Evolutionary conservation across 2,888 invertebrate species (phyloP).

Genomic region (Epirrhoe tristata): DNA sequence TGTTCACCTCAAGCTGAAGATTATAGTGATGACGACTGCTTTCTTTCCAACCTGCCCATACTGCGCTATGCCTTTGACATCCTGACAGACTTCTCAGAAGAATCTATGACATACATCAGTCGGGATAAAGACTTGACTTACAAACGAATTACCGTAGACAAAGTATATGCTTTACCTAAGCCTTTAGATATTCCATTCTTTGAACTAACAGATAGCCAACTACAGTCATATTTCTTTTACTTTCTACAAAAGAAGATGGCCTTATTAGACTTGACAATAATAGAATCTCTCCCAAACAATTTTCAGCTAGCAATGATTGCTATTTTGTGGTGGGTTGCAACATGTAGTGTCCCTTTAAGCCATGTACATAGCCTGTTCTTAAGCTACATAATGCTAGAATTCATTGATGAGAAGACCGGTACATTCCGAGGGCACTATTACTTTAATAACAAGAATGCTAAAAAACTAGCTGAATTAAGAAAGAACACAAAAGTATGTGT

Average conservation of each 20-base stretch:
- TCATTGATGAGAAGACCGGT: conserved; percentile 85
- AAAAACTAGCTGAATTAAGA: conserved; percentile 66
- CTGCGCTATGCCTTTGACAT: conserved; percentile 85
- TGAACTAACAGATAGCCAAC: conserved; percentile 60
- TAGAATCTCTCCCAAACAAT: conserved; percentile 80
- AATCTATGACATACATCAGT: conserved; percentile 68
- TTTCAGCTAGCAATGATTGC: conserved; percentile 86
- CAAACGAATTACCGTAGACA: conserved; percentile 60
- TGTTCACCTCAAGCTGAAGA: conserved; percentile 91
- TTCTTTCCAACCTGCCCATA: conserved; percentile 86
- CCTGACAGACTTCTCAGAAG: conserved; percentile 69
- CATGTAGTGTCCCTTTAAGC: conserved; percentile 69
- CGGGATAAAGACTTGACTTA: conserved; percentile 66
- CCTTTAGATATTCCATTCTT: conserved; percentile 55
- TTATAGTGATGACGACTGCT: conserved; percentile 85
- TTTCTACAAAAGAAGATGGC: conserved; percentile 77
- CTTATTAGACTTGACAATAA: conserved; percentile 57
- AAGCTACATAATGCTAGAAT: conserved; percentile 84
- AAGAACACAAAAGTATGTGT: conserved; percentile 43
- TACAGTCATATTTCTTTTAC: conserved; percentile 71
- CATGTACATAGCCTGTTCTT: conserved; percentile 86
- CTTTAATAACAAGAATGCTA: conserved; percentile 77
- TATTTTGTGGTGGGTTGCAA: conserved; percentile 86
- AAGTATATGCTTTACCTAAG: conserved; percentile 57
- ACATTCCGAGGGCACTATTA: conserved; percentile 76